Evolutionary conservation across 1,140 invertebrate genomes (phyloP), one percentile per base, ranked within the genome.

Genomic region (Pararge aegeria): DNA sequence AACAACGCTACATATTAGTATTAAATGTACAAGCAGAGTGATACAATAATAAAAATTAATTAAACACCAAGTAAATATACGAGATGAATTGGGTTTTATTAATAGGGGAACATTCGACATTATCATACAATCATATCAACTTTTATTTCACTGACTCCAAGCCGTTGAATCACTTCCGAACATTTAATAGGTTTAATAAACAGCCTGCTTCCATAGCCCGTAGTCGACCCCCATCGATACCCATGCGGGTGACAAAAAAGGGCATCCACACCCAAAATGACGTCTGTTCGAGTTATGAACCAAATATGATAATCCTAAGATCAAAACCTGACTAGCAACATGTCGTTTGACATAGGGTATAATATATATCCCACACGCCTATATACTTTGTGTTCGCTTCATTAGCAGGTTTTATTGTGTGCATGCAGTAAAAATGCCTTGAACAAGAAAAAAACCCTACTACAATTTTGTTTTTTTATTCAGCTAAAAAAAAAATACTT

Each of bases 171-270:
- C 34, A 38, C 34, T 38, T n/a, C 13, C 13, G 34, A n/a, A n/a
- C 34, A 38, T 38, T 38, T 38, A 6, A 38, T 38, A 15, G 34
- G 34, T 38, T 42, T 42, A 15, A 42, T 64, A 65, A 61, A 65
- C 29, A 40, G 27, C 16, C 54, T 18, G 40, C 55, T 24, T 40
- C 19, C 21, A 42, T 38, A 70, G 62, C 66, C n/a, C n/a, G n/a
- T n/a, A n/a, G n/a, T n/a, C 56, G 65, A 63, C 67, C 66, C 76
- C 65, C 70, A 61, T 68, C 61, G 40, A 42, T 71, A 75, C 68
- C 70, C 66, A 83, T 85, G 82, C 80, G 75, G 78, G 82, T 61
- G 51, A 62, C 30, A 16, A 66, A 78, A 78, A 81, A 78, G 69
- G 72, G 64, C 29, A 52, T 56, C 44, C 18, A 66, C 54, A 61